These are phyloP conservation scores for Formicarius rufipectus DNA, from an alignment of 2,113 vertebrate genomes.

Conservation along the genomic window DNA sequence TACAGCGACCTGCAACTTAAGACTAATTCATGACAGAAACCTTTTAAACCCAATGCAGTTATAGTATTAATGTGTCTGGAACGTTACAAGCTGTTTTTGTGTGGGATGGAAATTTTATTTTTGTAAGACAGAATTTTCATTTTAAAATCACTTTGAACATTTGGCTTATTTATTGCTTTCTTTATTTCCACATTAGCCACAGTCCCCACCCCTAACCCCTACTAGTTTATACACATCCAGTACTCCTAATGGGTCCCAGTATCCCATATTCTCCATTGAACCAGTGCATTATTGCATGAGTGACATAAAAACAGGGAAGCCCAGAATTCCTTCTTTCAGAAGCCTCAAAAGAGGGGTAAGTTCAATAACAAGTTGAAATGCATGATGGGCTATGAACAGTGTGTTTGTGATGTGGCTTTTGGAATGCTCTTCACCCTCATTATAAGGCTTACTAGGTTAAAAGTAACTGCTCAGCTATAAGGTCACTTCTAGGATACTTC, in stretches of 20 bases:
- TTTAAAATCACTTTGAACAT: slow-evolving; percentile 74
- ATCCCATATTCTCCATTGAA: slow-evolving; percentile 88
- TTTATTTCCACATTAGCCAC: slow-evolving; percentile 83
- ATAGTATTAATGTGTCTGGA: background rate
- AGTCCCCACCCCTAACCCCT: slow-evolving; percentile 82
- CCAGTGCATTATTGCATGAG: slow-evolving; percentile 92
- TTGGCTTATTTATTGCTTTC: slow-evolving; percentile 84
- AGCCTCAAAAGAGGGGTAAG: slow-evolving; percentile 95
- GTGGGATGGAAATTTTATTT: slow-evolving; percentile 67
- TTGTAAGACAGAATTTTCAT: slow-evolving; percentile 76
- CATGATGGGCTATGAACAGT: slow-evolving; percentile 78
- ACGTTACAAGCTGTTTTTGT: background rate
- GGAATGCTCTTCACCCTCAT: slow-evolving; percentile 79
- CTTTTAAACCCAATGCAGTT: background rate
- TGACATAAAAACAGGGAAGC: slow-evolving; percentile 92
- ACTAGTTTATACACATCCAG: slow-evolving; percentile 80
- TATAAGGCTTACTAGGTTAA: slow-evolving; percentile 73
- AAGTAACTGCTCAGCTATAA: slow-evolving; percentile 16
- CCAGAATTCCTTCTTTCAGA: slow-evolving; percentile 92
- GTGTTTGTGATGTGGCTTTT: slow-evolving; percentile 82
- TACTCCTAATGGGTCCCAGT: slow-evolving; percentile 81
- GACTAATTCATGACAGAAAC: background rate
- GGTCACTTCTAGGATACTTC: slow-evolving; percentile 20
- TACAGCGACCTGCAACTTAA: background rate
- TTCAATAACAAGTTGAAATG: slow-evolving; percentile 77